Evolutionary conservation across 2,888 invertebrate species (phyloP).

Genomic region (Melikaiella ostensackeni): DNA sequence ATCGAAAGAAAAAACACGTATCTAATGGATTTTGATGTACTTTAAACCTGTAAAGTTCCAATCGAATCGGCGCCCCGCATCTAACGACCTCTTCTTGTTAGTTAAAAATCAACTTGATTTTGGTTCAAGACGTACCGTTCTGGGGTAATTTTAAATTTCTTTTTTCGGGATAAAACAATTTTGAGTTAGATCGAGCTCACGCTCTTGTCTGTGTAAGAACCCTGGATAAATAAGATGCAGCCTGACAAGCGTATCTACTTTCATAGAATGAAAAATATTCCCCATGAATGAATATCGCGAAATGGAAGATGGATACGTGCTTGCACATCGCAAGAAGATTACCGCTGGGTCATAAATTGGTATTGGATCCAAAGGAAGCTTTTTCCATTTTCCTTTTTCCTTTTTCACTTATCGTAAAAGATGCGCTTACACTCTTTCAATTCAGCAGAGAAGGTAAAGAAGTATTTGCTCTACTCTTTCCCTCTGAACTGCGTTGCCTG

Average conservation of each 20-base stretch:
- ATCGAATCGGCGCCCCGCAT: no score
- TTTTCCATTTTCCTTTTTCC: not conserved
- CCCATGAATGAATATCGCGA: not conserved
- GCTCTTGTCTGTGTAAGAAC: not conserved
- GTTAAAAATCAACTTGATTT: no score
- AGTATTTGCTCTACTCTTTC: not conserved
- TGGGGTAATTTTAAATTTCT: no score
- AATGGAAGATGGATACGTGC: conserved; percentile 19
- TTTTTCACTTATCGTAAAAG: conserved; percentile 6
- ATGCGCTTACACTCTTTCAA: not conserved
- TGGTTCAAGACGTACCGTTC: no score
- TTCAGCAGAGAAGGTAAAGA: not conserved
- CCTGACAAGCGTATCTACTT: not conserved
- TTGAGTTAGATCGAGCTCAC: not conserved
- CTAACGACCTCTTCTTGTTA: no score
- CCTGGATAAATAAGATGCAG: not conserved
- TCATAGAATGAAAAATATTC: not conserved
- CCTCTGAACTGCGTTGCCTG: no score
- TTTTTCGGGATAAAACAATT: no score
- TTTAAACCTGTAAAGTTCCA: no score
- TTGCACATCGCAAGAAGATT: conserved; percentile 17
- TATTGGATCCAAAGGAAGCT: conserved; percentile 2
- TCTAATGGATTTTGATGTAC: no score
- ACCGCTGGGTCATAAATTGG: conserved; percentile 1
- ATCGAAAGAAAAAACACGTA: no score